Conservation (phyloP, 2,888 invertebrate species). For the Erebia palarica region DNA sequence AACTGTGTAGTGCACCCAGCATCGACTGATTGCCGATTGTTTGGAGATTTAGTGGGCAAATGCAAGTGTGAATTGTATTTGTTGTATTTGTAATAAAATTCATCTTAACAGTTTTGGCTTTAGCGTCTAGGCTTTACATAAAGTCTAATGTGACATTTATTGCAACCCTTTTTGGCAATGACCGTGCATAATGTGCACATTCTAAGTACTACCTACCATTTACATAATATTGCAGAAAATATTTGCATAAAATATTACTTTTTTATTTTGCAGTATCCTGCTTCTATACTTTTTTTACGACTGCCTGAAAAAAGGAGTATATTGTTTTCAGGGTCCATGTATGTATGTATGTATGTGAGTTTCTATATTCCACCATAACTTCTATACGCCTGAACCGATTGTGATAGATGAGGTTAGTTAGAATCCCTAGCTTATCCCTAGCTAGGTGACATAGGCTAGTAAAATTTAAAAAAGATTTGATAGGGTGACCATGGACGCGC, state of each 20-base stretch:
- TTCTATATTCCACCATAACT: too few species aligned
- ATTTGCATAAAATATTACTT: neutral
- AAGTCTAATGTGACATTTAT: neutral
- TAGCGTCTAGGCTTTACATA: neutral
- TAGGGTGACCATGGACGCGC: too few species aligned
- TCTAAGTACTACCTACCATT: neutral
- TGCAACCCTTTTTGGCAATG: conserved; percentile 3
- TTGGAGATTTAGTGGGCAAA: conserved; percentile 28
- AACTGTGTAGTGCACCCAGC: conserved; percentile 5
- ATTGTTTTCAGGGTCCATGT: too few species aligned
- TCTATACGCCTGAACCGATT: too few species aligned
- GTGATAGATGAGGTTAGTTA: too few species aligned
- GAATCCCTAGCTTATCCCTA: too few species aligned
- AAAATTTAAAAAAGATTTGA: too few species aligned
- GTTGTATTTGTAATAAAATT: conserved; percentile 8
- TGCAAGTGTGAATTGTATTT: conserved; percentile 23
- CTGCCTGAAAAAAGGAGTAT: too few species aligned
- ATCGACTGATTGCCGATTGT: conserved; percentile 31
- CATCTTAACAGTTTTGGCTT: neutral
- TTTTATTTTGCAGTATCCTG: too few species aligned
- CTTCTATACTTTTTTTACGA: too few species aligned
- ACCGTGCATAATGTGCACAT: neutral
- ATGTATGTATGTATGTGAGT: too few species aligned
- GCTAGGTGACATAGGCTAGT: too few species aligned
- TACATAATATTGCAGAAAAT: neutral